Evolutionary conservation across 35 echinoderm and acorn worm species (phyloP).

Genomic region (Heliocidaris tuberculata): DNA sequence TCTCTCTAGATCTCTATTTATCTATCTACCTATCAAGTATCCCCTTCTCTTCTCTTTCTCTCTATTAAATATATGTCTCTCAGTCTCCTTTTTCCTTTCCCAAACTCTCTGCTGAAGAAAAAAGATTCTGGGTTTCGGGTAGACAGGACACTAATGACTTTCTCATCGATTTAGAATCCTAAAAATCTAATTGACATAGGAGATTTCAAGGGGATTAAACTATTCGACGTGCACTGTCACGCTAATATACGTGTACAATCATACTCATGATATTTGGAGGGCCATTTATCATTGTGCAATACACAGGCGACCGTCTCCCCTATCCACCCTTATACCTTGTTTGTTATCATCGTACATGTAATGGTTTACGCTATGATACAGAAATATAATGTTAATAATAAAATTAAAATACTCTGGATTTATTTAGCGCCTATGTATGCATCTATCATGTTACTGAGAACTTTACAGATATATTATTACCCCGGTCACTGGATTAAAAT

Average conservation of each 20-base stretch:
- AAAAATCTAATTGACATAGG: background rate
- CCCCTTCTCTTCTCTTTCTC: no score
- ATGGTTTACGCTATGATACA: no score
- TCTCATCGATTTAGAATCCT: constrained; percentile 12
- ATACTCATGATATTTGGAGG: background rate
- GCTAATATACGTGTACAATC: background rate
- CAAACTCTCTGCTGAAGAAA: background rate
- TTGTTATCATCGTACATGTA: background rate
- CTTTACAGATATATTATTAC: no score
- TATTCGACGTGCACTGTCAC: background rate
- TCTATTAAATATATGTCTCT: background rate
- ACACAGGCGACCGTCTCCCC: background rate
- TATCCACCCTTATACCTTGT: background rate
- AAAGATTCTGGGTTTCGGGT: background rate
- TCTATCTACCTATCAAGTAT: background rate
- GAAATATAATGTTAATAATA: no score
- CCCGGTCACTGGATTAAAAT: no score
- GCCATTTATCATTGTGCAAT: background rate
- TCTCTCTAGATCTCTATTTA: no score
- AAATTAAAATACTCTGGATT: no score
- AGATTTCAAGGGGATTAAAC: background rate
- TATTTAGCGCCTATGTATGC: no score
- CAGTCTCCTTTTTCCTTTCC: no score
- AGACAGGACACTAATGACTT: background rate
- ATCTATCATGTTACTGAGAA: no score